Base-by-base conservation (phyloP, 2,797 vertebrate species). In the Cichlasoma orientale region DNA sequence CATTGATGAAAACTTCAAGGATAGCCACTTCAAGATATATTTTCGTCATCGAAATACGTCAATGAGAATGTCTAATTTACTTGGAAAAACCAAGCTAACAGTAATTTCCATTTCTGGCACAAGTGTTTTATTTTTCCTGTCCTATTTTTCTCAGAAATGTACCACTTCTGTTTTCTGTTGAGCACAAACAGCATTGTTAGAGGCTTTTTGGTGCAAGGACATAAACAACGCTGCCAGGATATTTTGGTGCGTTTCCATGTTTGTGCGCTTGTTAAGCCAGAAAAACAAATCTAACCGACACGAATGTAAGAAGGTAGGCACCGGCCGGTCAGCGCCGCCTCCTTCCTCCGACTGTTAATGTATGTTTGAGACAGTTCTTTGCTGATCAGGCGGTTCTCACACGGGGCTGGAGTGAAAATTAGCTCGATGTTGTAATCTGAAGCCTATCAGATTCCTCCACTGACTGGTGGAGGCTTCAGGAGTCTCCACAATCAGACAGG, bases 11-110 rank as follows among this genome's bases (percentile, higher is more conserved):
- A 41, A 10, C 56, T 54, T 58, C 50, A 25, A 25, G 56, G 18
- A 58, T 18, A 36, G 21, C 19, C 50, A 69, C 70, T 79, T 73
- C 18, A 63, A 71, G 38, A 36, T 9, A 63, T 56, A 59, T 75
- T 23, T 66, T 16, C 6, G 8, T 44, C 16, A 70, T 77, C 21
- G 16, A 23, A 47, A 25, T 68, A 29, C 2, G 0, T 68, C 41
- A 47, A 29, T 27, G 5, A 66, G 44, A 3, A 47, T 23, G 31
- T 59, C n/a, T 47, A 16, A 74, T 72, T 57, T 54, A 36, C 7
- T 33, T 16, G 53, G 44, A 75, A 21, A 38, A 66, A 47, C 5
- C 25, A 69, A 55, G 5, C 52, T 44, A 27, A 1, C 63, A 68
- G 50, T 29, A 7, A n/a, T 68, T 50, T 13, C 41, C 41, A 68